Conservation (phyloP, 1,140 invertebrate genomes). For the Bradynema listronoti region DNA sequence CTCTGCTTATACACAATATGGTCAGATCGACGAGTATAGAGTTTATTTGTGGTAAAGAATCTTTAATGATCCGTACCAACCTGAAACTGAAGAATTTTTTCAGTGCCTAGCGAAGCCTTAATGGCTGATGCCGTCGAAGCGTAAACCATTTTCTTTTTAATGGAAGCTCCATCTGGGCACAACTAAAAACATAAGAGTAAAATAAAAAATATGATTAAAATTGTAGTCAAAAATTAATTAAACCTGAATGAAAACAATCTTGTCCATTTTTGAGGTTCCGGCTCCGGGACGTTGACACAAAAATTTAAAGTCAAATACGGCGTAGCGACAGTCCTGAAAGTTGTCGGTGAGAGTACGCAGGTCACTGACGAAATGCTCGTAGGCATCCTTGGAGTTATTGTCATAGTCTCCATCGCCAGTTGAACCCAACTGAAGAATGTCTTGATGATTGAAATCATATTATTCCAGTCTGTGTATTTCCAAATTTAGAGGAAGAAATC, state of each 20-base stretch:
- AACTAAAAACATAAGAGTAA: constrained; percentile 32
- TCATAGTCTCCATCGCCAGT: constrained; percentile 54
- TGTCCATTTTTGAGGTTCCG: constrained; percentile 57
- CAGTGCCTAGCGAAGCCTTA: constrained; percentile 57
- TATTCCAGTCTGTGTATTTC: too few relatives aligned
- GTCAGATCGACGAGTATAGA: background rate
- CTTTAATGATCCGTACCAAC: constrained; percentile 17
- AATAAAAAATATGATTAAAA: background rate
- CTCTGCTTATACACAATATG: too few relatives aligned
- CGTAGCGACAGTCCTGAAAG: constrained; percentile 55
- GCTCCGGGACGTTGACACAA: constrained; percentile 52
- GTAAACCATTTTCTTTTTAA: constrained; percentile 60
- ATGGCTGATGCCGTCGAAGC: constrained; percentile 59
- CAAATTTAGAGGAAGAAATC: too few relatives aligned
- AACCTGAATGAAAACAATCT: constrained; percentile 56
- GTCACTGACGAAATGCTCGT: constrained; percentile 54
- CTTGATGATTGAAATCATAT: too few relatives aligned
- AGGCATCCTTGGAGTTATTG: constrained; percentile 56
- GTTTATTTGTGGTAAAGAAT: background rate
- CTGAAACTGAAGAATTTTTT: constrained; percentile 57
- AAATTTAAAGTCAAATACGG: constrained; percentile 58
- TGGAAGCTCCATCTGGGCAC: constrained; percentile 58
- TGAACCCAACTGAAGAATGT: background rate
- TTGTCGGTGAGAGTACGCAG: constrained; percentile 50
- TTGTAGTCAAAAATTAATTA: background rate